These are phyloP conservation scores for Gadopsis bispinosus DNA, from an alignment of 2,797 vertebrate genomes.

Conservation along the genomic window DNA sequence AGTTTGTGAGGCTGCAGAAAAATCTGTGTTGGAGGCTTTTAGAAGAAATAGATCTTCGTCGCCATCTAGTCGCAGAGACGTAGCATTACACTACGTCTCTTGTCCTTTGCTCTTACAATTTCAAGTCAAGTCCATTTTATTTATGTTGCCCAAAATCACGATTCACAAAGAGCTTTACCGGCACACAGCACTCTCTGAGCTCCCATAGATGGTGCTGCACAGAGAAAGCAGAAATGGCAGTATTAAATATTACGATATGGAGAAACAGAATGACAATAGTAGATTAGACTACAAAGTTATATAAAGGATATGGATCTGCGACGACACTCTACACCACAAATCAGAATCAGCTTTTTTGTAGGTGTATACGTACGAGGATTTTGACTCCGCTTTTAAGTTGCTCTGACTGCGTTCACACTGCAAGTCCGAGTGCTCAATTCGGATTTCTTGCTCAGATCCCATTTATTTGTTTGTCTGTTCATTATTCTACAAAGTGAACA, in stretches of 20 bases:
- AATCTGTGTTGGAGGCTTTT: background rate
- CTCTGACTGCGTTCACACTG: too few relatives aligned
- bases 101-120: too few relatives aligned
- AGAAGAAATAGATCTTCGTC: conserved; percentile 23
- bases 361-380: too few relatives aligned
- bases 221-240: background rate
- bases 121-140: background rate
- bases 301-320: background rate
- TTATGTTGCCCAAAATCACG: background rate
- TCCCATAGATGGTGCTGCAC: background rate
- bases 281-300: background rate
- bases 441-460: too few relatives aligned
- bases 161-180: background rate
- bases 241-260: background rate
- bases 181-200: too few relatives aligned
- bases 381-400: background rate
- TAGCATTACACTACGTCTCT: background rate
- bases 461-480: too few relatives aligned
- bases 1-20: background rate
- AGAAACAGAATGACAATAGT: background rate
- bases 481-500: too few relatives aligned
- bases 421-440: too few relatives aligned
- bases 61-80: conserved; percentile 61
- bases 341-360: too few relatives aligned
- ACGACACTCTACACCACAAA: background rate